A percentile compares a stretch with the other conserved stretches of the same genome.
These are phyloP conservation scores for Oncorhynchus keta DNA, from an alignment of 2,113 vertebrate genomes.

Conservation along the genomic window DNA sequence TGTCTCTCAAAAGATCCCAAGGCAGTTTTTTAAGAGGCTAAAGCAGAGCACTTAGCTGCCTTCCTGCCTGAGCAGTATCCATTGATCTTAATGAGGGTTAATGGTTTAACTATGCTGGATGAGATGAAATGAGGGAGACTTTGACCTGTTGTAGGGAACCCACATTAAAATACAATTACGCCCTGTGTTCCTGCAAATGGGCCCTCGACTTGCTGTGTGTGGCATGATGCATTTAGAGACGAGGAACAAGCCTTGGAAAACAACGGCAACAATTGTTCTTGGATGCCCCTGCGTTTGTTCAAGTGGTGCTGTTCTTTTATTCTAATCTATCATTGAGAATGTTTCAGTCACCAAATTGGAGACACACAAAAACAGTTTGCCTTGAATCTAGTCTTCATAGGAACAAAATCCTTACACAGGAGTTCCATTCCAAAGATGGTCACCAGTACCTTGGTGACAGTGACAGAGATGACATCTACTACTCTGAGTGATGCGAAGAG, in stretches of 20 bases:
- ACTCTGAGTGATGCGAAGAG: not conserved
- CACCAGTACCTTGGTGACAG: not conserved
- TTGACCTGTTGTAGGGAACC: conserved; percentile 36
- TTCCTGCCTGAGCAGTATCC: conserved; percentile 2
- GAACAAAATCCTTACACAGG: not conserved
- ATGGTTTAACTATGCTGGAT: conserved; percentile 35
- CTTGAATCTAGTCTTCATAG: not conserved
- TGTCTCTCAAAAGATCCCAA: conserved; percentile 7
- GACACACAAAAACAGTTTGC: not conserved
- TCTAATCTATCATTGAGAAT: not conserved
- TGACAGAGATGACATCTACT: not conserved
- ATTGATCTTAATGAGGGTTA: conserved; percentile 35
- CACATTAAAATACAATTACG: conserved; percentile 43
- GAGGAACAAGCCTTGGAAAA: not conserved
- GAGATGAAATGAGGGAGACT: conserved; percentile 24
- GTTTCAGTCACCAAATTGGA: not conserved
- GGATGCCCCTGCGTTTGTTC: not conserved
- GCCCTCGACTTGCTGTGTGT: conserved; percentile 11
- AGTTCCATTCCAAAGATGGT: not conserved
- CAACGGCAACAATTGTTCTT: not conserved
- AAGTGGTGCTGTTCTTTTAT: not conserved
- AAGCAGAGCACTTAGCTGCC: conserved; percentile 18
- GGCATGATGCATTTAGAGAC: conserved; percentile 4
- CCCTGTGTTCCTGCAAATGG: conserved; percentile 12
- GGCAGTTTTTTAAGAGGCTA: conserved; percentile 15